A percentile compares a stretch with the other conserved stretches of the same genome.
Evolutionary conservation across 2,113 vertebrate genomes (phyloP).

Genomic region (Prinia subflava): DNA sequence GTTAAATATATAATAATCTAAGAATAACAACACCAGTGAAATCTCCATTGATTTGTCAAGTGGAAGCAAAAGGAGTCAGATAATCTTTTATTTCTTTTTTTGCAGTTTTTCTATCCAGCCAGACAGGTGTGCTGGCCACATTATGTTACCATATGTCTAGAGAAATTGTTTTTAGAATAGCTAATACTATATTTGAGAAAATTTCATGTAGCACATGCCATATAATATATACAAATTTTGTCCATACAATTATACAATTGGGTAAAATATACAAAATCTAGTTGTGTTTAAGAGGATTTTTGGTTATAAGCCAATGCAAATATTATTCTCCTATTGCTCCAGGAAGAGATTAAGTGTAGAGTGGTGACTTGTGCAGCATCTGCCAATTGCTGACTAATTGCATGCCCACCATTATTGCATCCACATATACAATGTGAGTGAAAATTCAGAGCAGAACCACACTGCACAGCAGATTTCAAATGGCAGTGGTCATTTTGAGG

Average conservation of each 20-base stretch:
- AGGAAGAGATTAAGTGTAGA: conserved; percentile 41
- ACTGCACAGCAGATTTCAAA: background rate
- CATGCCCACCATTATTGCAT: background rate
- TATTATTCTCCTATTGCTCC: conserved; percentile 55
- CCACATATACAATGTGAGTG: background rate
- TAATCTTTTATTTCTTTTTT: background rate
- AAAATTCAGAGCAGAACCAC: background rate
- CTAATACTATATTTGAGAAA: conserved; percentile 19
- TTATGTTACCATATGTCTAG: background rate
- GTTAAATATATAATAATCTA: background rate
- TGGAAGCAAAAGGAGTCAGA: background rate
- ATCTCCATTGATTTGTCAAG: background rate
- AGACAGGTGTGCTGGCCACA: conserved; percentile 12
- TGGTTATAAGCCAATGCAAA: conserved; percentile 54
- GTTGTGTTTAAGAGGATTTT: conserved; percentile 29
- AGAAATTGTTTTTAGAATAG: conserved; percentile 8
- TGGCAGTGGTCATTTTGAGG: background rate
- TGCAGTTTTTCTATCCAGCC: background rate
- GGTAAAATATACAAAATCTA: conserved; percentile 49
- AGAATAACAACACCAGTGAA: background rate
- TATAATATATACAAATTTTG: conserved; percentile 11
- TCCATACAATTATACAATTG: conserved; percentile 38
- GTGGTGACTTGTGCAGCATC: background rate
- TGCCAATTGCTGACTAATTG: conserved; percentile 41
- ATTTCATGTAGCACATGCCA: background rate